Conservation (phyloP, 2,797 vertebrate species). For the Enteromius afrohamiltoni region DNA sequence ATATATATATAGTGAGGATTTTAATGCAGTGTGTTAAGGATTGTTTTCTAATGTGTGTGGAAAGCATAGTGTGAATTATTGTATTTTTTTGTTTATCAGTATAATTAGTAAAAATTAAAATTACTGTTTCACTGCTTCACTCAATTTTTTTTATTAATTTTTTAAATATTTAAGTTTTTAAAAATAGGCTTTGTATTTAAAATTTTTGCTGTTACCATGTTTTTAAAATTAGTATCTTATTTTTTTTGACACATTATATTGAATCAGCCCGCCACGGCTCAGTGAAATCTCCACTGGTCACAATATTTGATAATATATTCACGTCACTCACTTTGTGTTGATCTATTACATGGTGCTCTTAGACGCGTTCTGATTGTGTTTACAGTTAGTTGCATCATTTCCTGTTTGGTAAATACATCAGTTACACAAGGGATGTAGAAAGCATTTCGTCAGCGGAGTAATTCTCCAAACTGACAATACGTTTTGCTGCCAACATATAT, state of each 20-base stretch:
- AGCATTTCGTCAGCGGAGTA: neutral
- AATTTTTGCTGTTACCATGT: neutral
- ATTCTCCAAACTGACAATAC: slow-evolving; percentile 31
- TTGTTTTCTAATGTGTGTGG: too few species aligned
- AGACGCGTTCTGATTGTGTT: slow-evolving; percentile 40
- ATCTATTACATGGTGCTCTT: slow-evolving; percentile 19
- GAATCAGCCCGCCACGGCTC: neutral
- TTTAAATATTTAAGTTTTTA: too few species aligned
- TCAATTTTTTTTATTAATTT: neutral
- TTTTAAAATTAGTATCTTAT: too few species aligned
- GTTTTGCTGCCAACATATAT: slow-evolving; percentile 17
- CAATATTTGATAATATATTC: neutral
- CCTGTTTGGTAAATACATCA: slow-evolving; percentile 26
- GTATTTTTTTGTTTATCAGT: neutral
- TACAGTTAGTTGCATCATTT: slow-evolving; percentile 56
- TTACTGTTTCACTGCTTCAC: neutral
- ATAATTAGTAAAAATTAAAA: neutral
- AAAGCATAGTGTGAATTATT: too few species aligned
- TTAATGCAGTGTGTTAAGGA: neutral
- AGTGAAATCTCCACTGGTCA: neutral
- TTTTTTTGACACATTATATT: neutral
- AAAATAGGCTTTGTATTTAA: neutral
- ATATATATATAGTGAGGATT: neutral
- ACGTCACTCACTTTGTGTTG: neutral
- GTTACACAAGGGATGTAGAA: slow-evolving; percentile 25